phyloP scores from a whole-genome alignment of 2,888 invertebrate genomes.

The Andrena minutula region DNA sequence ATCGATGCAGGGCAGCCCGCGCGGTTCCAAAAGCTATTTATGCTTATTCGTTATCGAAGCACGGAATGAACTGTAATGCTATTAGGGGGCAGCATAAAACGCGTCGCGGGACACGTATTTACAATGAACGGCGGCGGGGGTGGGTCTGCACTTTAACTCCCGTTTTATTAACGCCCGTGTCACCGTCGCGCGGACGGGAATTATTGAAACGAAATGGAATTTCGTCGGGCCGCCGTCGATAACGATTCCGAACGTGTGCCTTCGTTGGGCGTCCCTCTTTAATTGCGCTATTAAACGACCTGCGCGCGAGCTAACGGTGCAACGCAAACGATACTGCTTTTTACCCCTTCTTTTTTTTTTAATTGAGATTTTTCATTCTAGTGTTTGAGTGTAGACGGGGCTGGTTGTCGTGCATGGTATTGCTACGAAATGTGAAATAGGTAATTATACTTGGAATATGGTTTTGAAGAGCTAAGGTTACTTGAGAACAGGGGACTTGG shows the following conservation, averaged over 20 bases:
- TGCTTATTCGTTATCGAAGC: slow-evolving; percentile 58
- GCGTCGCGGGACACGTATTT: slow-evolving; percentile 44
- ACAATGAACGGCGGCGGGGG: slow-evolving; percentile 29
- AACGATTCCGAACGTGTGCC: slow-evolving; percentile 42
- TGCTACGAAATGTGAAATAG: too few relatives aligned
- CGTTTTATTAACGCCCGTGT: slow-evolving; percentile 59
- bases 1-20: slow-evolving; percentile 1
- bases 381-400: too few relatives aligned
- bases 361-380: neutral
- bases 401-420: too few relatives aligned
- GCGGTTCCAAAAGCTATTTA: slow-evolving; percentile 42
- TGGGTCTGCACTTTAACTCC: slow-evolving; percentile 46
- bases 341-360: neutral
- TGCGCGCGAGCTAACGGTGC: neutral
- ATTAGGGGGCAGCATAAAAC: slow-evolving; percentile 33
- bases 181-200: slow-evolving; percentile 40
- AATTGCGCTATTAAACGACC: slow-evolving; percentile 51
- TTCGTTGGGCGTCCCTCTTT: slow-evolving; percentile 38
- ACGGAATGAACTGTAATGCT: slow-evolving; percentile 55
- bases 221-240: slow-evolving; percentile 43
- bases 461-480: too few relatives aligned
- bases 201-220: slow-evolving; percentile 63
- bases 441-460: too few relatives aligned
- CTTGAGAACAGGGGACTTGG: too few relatives aligned
- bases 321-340: slow-evolving; percentile 1